phyloP scores from a whole-genome alignment of 2,888 invertebrate species.

The Gymnosoma rotundatum region DNA sequence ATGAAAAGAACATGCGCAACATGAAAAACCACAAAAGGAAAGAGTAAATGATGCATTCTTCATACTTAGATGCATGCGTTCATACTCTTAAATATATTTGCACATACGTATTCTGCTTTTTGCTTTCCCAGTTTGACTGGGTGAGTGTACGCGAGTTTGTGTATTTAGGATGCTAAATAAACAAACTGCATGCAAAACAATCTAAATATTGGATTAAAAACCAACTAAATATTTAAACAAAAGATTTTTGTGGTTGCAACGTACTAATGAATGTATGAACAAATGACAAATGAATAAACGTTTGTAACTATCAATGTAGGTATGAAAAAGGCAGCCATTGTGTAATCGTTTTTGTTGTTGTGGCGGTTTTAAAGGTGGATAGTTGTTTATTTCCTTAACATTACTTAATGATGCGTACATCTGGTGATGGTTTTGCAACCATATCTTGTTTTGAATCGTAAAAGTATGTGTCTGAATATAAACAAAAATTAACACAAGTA shows the following conservation, averaged over 20 bases:
- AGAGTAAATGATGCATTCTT: constrained; percentile 49
- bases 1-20: constrained; percentile 74
- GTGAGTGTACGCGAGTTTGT: constrained; percentile 44
- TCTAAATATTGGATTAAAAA: constrained; percentile 48
- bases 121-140: background rate
- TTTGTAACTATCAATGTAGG: background rate
- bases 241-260: constrained; percentile 61
- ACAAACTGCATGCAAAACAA: constrained; percentile 70
- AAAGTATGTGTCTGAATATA: background rate
- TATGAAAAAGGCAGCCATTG: constrained; percentile 57
- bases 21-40: constrained; percentile 65
- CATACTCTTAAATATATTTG: background rate
- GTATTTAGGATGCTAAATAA: constrained; percentile 74
- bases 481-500: background rate
- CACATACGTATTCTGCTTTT: background rate
- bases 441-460: background rate
- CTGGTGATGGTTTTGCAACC: constrained; percentile 34
- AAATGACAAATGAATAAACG: constrained; percentile 11
- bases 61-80: background rate
- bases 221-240: constrained; percentile 58
- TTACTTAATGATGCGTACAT: constrained; percentile 55
- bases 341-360: constrained; percentile 43
- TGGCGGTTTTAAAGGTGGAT: constrained; percentile 40
- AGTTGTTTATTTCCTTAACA: constrained; percentile 20
- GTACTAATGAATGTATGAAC: constrained; percentile 1